Conservation (phyloP, 1,140 invertebrate genomes). For the Bombus fervidus region DNA sequence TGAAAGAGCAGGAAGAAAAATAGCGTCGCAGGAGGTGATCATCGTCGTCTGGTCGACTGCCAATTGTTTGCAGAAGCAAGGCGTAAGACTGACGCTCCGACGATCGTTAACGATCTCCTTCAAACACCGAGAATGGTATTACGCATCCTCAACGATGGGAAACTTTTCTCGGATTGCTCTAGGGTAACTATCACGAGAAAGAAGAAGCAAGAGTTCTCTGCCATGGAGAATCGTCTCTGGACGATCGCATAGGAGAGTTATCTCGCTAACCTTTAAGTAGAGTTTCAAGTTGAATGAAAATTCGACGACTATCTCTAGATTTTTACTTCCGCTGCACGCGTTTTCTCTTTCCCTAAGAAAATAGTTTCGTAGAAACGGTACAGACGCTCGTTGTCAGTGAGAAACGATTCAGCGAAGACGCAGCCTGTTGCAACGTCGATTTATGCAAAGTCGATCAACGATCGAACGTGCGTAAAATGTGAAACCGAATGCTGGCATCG, state of each 20-base stretch:
- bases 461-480: background rate
- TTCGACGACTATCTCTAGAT: background rate
- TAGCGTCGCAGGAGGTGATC: no score
- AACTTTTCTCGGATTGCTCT: background rate
- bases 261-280: background rate
- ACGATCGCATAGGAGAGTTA: background rate
- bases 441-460: background rate
- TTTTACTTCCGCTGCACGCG: no score
- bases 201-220: no score
- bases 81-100: background rate
- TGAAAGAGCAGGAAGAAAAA: background rate
- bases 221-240: no score
- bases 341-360: no score
- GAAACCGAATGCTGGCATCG: background rate
- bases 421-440: slow-evolving; percentile 25
- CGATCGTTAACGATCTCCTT: background rate
- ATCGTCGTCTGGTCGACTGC: slow-evolving; percentile 37
- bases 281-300: background rate
- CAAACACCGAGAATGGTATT: slow-evolving; percentile 8
- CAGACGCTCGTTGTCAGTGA: background rate
- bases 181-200: background rate
- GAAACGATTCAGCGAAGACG: slow-evolving; percentile 10
- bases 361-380: background rate
- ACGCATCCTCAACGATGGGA: background rate
- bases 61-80: slow-evolving; percentile 43